Evolutionary conservation across 2,113 vertebrate genomes (phyloP).

Genomic region (Gavialis gangeticus): DNA sequence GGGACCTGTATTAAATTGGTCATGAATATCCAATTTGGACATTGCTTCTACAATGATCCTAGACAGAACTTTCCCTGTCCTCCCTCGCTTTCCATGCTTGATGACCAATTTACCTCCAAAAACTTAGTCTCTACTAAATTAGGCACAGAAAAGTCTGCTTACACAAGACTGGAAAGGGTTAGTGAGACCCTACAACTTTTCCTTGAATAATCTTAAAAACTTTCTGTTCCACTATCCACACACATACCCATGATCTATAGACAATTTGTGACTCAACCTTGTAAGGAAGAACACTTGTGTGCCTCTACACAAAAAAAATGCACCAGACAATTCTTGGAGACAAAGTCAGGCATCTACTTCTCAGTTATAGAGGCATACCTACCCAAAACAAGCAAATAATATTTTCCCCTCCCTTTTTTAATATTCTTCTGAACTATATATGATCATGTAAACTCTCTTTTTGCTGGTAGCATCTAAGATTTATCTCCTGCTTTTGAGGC

Average conservation of each 20-base stretch:
- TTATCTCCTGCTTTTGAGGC: too few relatives aligned
- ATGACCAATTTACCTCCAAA: background rate
- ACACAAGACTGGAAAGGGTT: background rate
- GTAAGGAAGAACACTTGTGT: too few relatives aligned
- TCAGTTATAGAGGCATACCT: background rate
- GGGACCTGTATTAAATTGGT: background rate
- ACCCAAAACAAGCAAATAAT: too few relatives aligned
- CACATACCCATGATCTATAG: background rate
- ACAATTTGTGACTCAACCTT: too few relatives aligned
- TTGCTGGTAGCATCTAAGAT: too few relatives aligned
- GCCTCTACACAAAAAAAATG: too few relatives aligned
- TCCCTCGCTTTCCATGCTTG: background rate
- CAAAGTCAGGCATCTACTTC: background rate
- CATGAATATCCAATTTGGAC: background rate
- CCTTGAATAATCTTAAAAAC: background rate
- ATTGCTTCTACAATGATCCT: background rate
- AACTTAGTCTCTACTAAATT: background rate
- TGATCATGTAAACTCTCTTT: background rate
- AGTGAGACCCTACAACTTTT: background rate
- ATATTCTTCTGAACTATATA: background rate
- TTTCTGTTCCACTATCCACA: background rate
- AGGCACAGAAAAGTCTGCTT: background rate
- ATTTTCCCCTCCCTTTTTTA: background rate
- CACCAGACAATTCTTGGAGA: background rate
- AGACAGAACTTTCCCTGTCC: background rate